Base-by-base conservation (phyloP, 2,797 vertebrate species). In the Philypnodon macrostomus region DNA sequence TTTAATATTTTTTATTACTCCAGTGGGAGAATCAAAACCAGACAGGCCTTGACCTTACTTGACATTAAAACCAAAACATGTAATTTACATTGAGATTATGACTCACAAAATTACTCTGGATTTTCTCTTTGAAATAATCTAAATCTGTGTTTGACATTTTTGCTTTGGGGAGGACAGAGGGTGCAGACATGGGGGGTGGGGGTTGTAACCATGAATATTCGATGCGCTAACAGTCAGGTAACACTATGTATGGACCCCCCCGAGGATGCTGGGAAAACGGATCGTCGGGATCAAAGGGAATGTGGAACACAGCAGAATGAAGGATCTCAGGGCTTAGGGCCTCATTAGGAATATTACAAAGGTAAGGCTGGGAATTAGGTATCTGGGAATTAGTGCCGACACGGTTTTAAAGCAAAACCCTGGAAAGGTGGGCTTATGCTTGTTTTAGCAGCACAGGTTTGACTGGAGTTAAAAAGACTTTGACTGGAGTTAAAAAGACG, bases 311-410 rank as follows among this genome's bases (percentile, higher is more conserved):
- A 67, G 74, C 82, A 80, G 82, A 85, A 86, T 58, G 73, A 83
- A 63, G 82, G 81, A 88, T 90, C 83, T 75, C 40, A 47, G 67
- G 77, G 85, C 84, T 90, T 87, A 88, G 72, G 63, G 82, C 70
- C 87, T 89, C 88, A 88, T 89, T 89, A 89, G 71, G 67, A 86
- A 84, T 79, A 87, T 87, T 87, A 88, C 77, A 70, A 85, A 86
- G 84, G 81, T 88, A 73, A 85, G 79, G 49, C 80, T 83, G 74
- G 83, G 86, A 87, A 87, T 88, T 82, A 87, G 74, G 57, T 80
- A 81, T 67, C 77, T 79, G 79, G 84, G 85, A 85, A 85, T 89
- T 88, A 86, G 62, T 57, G 53, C 67, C 67, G 77, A 88, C 71
- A 69, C 80, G 66, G 72, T 70, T 72, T 79, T 87, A 83, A 83